Percentiles rank a stretch among this genome's conserved stretches.
Conservation (phyloP, 2,113 vertebrate species). For the Dunckerocampus dactyliophorus region DNA sequence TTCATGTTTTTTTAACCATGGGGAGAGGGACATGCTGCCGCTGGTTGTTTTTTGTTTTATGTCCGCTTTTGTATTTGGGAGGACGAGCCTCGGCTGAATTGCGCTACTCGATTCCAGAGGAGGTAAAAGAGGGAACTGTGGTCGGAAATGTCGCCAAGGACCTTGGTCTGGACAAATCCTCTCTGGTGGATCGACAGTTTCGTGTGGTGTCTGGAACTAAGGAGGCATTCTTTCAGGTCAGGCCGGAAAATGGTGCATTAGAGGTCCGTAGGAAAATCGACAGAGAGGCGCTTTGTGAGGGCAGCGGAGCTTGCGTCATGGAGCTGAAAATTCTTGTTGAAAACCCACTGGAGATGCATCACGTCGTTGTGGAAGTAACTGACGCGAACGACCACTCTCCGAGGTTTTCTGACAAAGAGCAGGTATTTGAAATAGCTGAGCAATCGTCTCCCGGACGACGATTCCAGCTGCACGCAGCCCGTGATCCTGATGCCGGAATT, state of each 20-base stretch:
- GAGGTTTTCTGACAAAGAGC: constrained; percentile 55
- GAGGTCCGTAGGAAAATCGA: constrained; percentile 62
- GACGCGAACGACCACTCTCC: constrained; percentile 75
- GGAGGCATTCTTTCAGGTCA: constrained; percentile 59
- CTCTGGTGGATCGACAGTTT: constrained; percentile 42
- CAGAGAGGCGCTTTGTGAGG: constrained; percentile 66
- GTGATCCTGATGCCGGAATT: constrained; percentile 70
- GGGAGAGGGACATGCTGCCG: neutral
- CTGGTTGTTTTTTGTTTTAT: neutral
- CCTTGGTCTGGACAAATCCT: constrained; percentile 61
- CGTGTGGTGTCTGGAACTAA: constrained; percentile 60
- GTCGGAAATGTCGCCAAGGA: constrained; percentile 68
- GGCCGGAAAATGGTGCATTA: constrained; percentile 57
- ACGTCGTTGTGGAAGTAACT: constrained; percentile 58
- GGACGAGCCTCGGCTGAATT: constrained; percentile 41
- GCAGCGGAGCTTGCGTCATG: constrained; percentile 46
- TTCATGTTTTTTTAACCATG: constrained; percentile 6
- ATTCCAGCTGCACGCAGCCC: constrained; percentile 71
- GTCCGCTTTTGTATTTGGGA: constrained; percentile 23
- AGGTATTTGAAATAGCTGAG: constrained; percentile 64
- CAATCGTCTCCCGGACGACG: constrained; percentile 51
- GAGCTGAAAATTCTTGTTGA: constrained; percentile 69
- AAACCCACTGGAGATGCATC: constrained; percentile 69
- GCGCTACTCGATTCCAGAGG: constrained; percentile 65
- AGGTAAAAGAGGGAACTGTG: constrained; percentile 56